Evolutionary conservation across 2,113 vertebrate species (phyloP), one percentile per base, ranked within the genome.

Genomic region (Ifrita kowaldi): DNA sequence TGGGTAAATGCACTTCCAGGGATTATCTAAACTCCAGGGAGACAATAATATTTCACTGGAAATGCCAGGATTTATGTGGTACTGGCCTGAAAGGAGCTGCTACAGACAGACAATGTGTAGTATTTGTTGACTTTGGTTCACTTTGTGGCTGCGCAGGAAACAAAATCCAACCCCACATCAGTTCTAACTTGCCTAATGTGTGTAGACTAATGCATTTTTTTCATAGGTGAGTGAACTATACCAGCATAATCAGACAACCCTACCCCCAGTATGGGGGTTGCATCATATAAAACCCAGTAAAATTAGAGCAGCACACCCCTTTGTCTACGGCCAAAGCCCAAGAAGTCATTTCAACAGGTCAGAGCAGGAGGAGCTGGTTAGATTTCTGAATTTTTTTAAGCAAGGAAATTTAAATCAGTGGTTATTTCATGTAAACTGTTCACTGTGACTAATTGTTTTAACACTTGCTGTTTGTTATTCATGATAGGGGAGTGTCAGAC

Each of bases 391-490:
- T 80, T 73, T 11, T 77, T 93, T 87, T 74, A 87, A 87, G 50
- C 28, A 87, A 86, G 35, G 47, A 91, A 87, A 91, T 91, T 79
- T 89, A 70, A 91, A 2, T 85, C 27, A 73, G 23, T 55, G 62
- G 30, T 85, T 94, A 65, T 79, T 95, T 94, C 55, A 6, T 50
- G 80, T 57, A 50, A 80, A 80, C 11, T 84, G 15, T 76, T 93
- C 55, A 35, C 27, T 35, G 84, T 67, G 37, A 91, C 94, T 96
- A 95, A 95, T 90, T 16, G 1, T 89, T 94, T 56, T 68, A 87
- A 74, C 39, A 70, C 74, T 90, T 92, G 70, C 64, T 94, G 85
- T 90, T 95, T 93, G 71, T 84, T 84, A 84, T 87, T 90, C 83
- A 78, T 81, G 17, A 47, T 39, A 64, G 44, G 16, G 68, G 52